Percentiles rank a stretch among this genome's conserved stretches.
Conservation (phyloP, 2,888 invertebrate species). For the Leptopilina myrica region DNA sequence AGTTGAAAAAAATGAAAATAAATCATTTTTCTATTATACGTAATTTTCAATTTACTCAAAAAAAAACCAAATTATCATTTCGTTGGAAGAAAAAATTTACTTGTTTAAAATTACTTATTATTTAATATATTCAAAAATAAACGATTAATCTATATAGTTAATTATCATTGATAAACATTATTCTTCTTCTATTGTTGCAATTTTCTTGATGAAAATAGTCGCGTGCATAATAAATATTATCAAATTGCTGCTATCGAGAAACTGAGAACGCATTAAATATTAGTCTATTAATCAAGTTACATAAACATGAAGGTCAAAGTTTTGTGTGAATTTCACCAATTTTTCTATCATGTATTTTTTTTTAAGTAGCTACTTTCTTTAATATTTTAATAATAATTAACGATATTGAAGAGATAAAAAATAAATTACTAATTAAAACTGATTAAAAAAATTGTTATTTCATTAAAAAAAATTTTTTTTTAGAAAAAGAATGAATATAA, state of each 20-base stretch:
- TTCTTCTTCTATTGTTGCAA: neutral
- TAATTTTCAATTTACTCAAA: no score
- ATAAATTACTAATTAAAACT: no score
- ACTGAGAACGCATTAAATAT: neutral
- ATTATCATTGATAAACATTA: no score
- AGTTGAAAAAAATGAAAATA: no score
- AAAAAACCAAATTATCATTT: no score
- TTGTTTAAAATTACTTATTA: no score
- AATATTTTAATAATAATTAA: neutral
- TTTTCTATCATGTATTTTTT: neutral
- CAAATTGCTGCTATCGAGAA: neutral
- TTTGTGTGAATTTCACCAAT: neutral
- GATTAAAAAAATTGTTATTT: no score
- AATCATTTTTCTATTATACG: no score
- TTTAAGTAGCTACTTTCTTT: neutral
- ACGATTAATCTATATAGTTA: no score
- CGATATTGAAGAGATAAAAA: no score
- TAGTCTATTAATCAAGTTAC: constrained; percentile 4
- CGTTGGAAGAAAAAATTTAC: no score
- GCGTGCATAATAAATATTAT: neutral
- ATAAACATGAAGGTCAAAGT: neutral
- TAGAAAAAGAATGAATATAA: neutral
- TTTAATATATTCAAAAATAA: no score
- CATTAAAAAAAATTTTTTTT: neutral
- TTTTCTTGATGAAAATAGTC: neutral